These are phyloP conservation scores for Neomonachus schauinslandi DNA, from an alignment of 2,113 vertebrate species.

Conservation along the genomic window DNA sequence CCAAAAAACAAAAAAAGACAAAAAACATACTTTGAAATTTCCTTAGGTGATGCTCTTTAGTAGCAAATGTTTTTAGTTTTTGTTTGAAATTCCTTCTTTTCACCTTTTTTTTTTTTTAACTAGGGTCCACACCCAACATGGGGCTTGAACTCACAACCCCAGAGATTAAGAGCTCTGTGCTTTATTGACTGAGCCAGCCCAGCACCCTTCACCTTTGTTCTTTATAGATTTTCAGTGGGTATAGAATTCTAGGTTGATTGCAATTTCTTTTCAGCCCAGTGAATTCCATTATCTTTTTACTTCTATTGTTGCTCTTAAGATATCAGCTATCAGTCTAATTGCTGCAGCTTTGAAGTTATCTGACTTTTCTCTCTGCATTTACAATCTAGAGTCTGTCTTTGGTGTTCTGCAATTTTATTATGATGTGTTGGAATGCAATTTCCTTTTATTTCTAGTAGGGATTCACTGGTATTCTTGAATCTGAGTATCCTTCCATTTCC, in stretches of 20 bases:
- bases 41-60: not conserved
- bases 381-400: not conserved
- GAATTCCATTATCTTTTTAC: not conserved
- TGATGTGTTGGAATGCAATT: not conserved
- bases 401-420: not conserved
- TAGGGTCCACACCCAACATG: not conserved
- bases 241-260: not conserved
- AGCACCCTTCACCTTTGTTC: not conserved
- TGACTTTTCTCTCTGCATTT: conserved; percentile 16
- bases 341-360: not conserved
- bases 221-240: not conserved
- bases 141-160: not conserved
- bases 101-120: not conserved
- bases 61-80: not conserved
- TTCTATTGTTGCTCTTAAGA: not conserved
- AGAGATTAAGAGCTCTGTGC: not conserved
- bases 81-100: not conserved
- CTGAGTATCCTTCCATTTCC: not conserved
- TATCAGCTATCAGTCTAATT: not conserved
- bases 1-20: not conserved
- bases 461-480: not conserved
- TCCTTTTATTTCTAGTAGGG: not conserved
- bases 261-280: not conserved
- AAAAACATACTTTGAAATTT: not conserved
- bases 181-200: not conserved